A percentile compares a stretch with the other conserved stretches of the same genome.
Evolutionary conservation across 2,113 vertebrate species (phyloP).

Genomic region (Pollachius pollachius): DNA sequence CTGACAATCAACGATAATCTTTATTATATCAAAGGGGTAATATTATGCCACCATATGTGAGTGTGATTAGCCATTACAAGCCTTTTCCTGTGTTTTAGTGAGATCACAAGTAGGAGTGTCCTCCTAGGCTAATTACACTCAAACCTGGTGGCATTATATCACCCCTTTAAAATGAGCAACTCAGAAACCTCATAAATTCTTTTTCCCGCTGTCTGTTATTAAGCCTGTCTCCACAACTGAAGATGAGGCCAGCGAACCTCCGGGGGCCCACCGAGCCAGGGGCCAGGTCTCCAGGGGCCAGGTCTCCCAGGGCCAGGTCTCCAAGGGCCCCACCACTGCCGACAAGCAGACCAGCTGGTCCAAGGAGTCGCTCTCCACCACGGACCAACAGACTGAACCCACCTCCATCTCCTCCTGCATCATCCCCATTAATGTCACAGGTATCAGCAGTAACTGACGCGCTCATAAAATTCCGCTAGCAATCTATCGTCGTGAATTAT

Average conservation of each 20-base stretch:
- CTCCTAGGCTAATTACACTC: too few species aligned
- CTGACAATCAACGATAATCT: too few species aligned
- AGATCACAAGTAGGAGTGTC: too few species aligned
- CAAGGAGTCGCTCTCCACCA: slow-evolving; percentile 88
- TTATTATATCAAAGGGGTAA: too few species aligned
- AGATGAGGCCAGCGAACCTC: slow-evolving; percentile 80
- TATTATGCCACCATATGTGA: too few species aligned
- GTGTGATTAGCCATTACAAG: too few species aligned
- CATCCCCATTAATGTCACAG: slow-evolving; percentile 98
- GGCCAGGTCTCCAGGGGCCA: slow-evolving; percentile 79
- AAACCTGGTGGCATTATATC: too few species aligned
- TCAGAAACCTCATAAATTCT: too few species aligned
- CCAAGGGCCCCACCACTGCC: slow-evolving; percentile 79
- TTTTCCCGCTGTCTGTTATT: slow-evolving; percentile 27
- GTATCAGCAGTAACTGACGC: slow-evolving; percentile 61
- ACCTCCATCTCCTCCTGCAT: slow-evolving; percentile 94
- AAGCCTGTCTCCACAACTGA: slow-evolving; percentile 86
- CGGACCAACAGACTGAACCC: slow-evolving; percentile 90
- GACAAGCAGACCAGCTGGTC: slow-evolving; percentile 97
- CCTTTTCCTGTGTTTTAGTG: too few species aligned
- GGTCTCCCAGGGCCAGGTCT: too few species aligned
- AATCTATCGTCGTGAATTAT: neutral
- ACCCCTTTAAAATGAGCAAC: too few species aligned
- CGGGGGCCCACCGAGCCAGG: slow-evolving; percentile 85
- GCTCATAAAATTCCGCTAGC: too few species aligned